Percentiles rank a stretch among this genome's conserved stretches.
Evolutionary conservation across 30 jellyfish, hydroid and myxozoan genomes (phyloP).

Genomic region (Aurelia coerulea): DNA sequence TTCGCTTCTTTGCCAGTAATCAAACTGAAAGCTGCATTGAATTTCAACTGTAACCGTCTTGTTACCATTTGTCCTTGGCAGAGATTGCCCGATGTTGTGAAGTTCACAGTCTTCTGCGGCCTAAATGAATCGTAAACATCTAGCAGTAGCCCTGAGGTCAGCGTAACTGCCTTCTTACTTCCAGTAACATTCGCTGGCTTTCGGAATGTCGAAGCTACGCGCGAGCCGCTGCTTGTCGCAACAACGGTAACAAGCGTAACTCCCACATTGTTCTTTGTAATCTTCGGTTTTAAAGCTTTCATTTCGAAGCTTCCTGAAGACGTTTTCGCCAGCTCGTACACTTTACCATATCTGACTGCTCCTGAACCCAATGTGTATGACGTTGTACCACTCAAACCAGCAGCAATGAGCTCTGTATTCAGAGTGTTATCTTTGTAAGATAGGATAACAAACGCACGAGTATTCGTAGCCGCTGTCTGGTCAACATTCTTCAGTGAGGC

Average conservation of each 20-base stretch:
- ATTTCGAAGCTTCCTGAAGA: conserved; percentile 30
- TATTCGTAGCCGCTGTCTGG: conserved; percentile 46
- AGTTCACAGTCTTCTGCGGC: conserved; percentile 60
- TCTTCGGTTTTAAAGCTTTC: conserved; percentile 42
- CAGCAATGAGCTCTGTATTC: conserved; percentile 29
- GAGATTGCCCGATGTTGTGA: conserved; percentile 48
- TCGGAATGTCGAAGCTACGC: conserved; percentile 47
- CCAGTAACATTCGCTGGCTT: conserved; percentile 53
- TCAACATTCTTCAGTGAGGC: conserved; percentile 38
- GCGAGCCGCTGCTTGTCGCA: conserved; percentile 23
- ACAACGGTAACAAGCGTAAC: conserved; percentile 39
- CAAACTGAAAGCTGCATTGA: conserved; percentile 58
- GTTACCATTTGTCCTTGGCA: conserved; percentile 67
- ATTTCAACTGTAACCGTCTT: conserved; percentile 38
- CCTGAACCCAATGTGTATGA: conserved; percentile 36
- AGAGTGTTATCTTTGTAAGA: conserved; percentile 23
- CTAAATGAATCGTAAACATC: conserved; percentile 43
- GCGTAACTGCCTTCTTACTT: conserved; percentile 39
- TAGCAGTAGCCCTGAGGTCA: conserved; percentile 29
- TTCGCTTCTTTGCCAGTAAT: conserved; percentile 56
- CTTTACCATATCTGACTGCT: conserved; percentile 42
- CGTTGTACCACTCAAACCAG: conserved; percentile 43
- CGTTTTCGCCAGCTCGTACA: conserved; percentile 27
- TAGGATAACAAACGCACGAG: conserved; percentile 45
- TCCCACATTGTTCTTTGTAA: conserved; percentile 44